A percentile compares a stretch with the other conserved stretches of the same genome.
These are phyloP conservation scores for Microtus agrestis DNA, from an alignment of 2,797 vertebrate species.

Conservation along the genomic window DNA sequence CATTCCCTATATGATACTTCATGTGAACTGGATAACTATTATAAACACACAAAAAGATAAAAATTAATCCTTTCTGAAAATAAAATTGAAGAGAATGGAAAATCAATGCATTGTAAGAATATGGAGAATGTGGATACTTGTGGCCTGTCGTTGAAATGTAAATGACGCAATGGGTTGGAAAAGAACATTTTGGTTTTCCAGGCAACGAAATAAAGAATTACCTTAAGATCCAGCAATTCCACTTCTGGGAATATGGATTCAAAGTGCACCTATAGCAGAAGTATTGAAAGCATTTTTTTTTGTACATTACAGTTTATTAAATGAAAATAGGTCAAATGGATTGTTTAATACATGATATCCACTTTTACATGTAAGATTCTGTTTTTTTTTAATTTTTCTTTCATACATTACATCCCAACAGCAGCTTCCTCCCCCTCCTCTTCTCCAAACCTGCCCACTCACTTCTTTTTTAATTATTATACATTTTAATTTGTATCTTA, in stretches of 20 bases:
- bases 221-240: not conserved
- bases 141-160: not conserved
- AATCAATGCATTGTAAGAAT: not conserved
- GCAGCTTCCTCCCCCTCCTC: too few relatives aligned
- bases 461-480: too few relatives aligned
- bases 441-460: too few relatives aligned
- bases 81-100: not conserved
- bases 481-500: too few relatives aligned
- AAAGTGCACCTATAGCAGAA: not conserved
- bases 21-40: not conserved
- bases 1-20: not conserved
- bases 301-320: too few relatives aligned
- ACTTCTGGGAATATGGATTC: not conserved
- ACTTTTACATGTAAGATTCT: too few relatives aligned
- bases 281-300: too few relatives aligned
- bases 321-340: too few relatives aligned
- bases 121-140: not conserved
- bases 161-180: not conserved
- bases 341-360: too few relatives aligned
- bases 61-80: not conserved
- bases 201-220: not conserved
- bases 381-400: too few relatives aligned
- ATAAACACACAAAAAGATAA: not conserved
- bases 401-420: too few relatives aligned
- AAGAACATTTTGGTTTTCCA: not conserved